A percentile compares a stretch with the other conserved stretches of the same genome.
These are phyloP conservation scores for Steinernema khuongi DNA, from an alignment of 1,140 invertebrate species.

Conservation along the genomic window DNA sequence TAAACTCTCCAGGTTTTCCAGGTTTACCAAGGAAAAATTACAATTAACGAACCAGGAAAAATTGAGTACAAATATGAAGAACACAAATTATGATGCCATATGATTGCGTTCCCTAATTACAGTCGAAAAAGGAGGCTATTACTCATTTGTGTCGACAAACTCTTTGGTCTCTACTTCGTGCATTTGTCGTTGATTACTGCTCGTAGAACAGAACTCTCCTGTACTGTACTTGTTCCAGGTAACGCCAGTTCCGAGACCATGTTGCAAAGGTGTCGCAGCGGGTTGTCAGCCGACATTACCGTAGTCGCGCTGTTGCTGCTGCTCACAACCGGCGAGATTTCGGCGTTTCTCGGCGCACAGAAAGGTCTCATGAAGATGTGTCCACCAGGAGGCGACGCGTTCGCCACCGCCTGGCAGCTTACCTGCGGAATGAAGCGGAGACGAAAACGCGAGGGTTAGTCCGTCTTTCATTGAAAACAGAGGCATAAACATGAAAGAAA, in stretches of 20 bases:
- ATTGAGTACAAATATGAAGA: no score
- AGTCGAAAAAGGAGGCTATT: no score
- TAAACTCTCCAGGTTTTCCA: no score
- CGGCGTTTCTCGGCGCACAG: not conserved
- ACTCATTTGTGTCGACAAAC: no score
- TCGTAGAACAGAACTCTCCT: not conserved
- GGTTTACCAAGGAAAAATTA: no score
- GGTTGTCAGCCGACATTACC: not conserved
- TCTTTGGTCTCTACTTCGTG: no score
- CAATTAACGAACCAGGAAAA: no score
- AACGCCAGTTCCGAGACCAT: conserved; percentile 4
- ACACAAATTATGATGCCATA: no score
- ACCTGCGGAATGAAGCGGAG: conserved; percentile 44
- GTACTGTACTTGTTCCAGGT: not conserved
- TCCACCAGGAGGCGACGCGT: conserved; percentile 44
- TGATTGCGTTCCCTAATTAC: no score
- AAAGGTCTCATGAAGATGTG: conserved; percentile 43
- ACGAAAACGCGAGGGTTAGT: conserved; percentile 28
- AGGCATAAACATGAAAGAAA: not conserved
- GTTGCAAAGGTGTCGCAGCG: conserved; percentile 10
- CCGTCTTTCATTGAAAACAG: not conserved
- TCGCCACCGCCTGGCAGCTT: conserved; percentile 45
- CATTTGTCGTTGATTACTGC: no score
- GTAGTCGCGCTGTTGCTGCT: not conserved
- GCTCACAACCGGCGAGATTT: not conserved